Conservation (phyloP, 2,113 vertebrate species). For the Cyanistes caeruleus region DNA sequence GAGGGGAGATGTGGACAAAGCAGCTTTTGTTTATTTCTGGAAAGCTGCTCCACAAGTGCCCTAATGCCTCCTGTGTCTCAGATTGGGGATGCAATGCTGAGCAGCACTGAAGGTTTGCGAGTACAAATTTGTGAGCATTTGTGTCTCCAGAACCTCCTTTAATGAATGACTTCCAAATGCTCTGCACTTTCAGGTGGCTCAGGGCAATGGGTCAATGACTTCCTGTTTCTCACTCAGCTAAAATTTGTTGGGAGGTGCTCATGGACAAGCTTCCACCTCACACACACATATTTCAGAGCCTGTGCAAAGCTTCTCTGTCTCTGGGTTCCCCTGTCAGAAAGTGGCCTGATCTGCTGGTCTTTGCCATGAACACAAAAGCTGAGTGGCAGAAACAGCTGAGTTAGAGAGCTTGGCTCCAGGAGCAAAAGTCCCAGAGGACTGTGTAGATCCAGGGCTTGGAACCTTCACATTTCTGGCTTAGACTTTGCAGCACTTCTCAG, state of each 20-base stretch:
- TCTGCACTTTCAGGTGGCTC: not conserved
- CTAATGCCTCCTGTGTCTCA: not conserved
- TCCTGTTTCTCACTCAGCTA: not conserved
- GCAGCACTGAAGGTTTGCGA: not conserved
- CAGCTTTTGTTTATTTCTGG: slow-evolving; percentile 37
- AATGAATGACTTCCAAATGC: not conserved
- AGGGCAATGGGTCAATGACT: not conserved
- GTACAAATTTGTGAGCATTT: not conserved
- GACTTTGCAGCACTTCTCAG: not conserved
- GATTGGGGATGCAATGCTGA: accelerated
- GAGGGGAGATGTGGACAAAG: slow-evolving; percentile 30
- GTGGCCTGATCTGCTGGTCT: not conserved
- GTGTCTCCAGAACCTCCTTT: not conserved
- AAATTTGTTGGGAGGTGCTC: not conserved
- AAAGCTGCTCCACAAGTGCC: slow-evolving; percentile 3
- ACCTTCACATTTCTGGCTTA: not conserved
- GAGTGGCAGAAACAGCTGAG: not conserved
- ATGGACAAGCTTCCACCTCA: not conserved
- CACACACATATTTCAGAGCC: not conserved
- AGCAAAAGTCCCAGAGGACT: not conserved
- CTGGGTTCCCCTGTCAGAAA: not conserved
- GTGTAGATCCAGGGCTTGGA: accelerated
- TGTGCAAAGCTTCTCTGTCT: not conserved
- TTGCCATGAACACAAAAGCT: not conserved
- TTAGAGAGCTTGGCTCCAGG: not conserved